Evolutionary conservation across 2,888 invertebrate species (phyloP), one percentile per base, ranked within the genome.

Genomic region (Branchipolynoe longqiensis): DNA sequence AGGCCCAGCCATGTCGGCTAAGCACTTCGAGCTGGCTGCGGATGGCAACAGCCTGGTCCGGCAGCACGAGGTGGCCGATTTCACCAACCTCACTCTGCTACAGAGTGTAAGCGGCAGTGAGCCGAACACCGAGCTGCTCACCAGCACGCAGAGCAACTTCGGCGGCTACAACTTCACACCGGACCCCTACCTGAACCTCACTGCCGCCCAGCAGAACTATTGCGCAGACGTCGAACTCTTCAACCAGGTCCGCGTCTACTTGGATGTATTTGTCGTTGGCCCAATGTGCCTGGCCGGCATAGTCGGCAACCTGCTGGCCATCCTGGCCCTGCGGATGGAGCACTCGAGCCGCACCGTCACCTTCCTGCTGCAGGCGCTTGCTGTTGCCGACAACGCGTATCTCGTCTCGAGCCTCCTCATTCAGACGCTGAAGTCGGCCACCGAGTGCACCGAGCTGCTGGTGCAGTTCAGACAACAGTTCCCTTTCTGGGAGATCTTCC

Each of bases 291-390:
- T 95, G 88, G 94, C 96, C 87, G 96, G 96, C 87, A 94, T 96
- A 85, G 92, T 96, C 85, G 96, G 96, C 82, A 96, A 96, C 90
- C 90, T 91, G 38, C 91, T 94, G 31, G 94, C 94, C 54, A 94
- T 95, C 82, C 92, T 94, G 41, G 94, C 95, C 82, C 93, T 95
- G 85, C 94, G 94, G 1, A 90, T 94, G 88, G 89, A 89, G 82
- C 94, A 95, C 89, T 95, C 78, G 38, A 87, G 86, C 83, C 82
- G 56, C 8, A 87, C 82, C 41, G 85, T 87, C 87, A 96, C 96
- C 85, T 92, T 89, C 59, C 84, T 89, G 31, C 86, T 89, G n/a
- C 87, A 87, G 73, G 85, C 87, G 14, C 64, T 89, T 6, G 88
- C 88, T 4, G 87, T 89, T 6, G 88, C 89, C 3, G 89, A 89